Evolutionary conservation across 2,888 invertebrate genomes (phyloP).

Genomic region (Beris chalybata): DNA sequence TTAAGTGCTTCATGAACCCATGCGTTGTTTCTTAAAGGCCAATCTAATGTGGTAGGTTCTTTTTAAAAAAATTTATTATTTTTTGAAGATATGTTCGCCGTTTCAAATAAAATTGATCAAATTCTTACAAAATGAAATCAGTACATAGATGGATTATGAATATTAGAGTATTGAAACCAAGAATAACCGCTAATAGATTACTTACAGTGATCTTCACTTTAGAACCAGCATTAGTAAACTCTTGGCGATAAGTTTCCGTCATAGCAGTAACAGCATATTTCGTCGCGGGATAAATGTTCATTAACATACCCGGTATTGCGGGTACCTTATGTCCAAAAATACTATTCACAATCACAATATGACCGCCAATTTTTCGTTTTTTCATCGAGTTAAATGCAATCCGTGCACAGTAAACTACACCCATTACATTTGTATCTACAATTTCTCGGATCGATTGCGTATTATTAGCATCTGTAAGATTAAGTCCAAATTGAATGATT

Average conservation of each 20-base stretch:
- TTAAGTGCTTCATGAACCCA: too few species aligned
- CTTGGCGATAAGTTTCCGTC: conserved; percentile 45
- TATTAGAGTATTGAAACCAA: too few species aligned
- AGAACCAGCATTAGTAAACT: conserved; percentile 38
- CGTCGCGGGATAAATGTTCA: conserved; percentile 51
- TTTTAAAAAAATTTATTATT: too few species aligned
- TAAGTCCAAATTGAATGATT: conserved; percentile 34
- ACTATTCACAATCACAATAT: conserved; percentile 42
- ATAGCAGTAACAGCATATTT: conserved; percentile 53
- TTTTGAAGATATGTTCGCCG: too few species aligned
- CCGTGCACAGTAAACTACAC: conserved; percentile 56
- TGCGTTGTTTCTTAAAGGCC: too few species aligned
- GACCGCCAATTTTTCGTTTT: conserved; percentile 56
- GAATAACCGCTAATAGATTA: neutral
- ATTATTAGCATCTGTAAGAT: conserved; percentile 45
- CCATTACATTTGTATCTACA: conserved; percentile 59
- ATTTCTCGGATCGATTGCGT: conserved; percentile 45
- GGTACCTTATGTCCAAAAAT: conserved; percentile 48
- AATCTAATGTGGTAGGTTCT: too few species aligned
- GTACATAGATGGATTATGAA: too few species aligned
- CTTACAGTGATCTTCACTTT: conserved; percentile 53
- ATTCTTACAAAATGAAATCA: too few species aligned
- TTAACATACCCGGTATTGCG: conserved; percentile 27
- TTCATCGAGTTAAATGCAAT: conserved; percentile 59
- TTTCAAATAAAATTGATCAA: too few species aligned